Percentiles rank a stretch among this genome's conserved stretches.
These are phyloP conservation scores for Oxycera nigricornis DNA, from an alignment of 2,888 invertebrate genomes.

Conservation along the genomic window DNA sequence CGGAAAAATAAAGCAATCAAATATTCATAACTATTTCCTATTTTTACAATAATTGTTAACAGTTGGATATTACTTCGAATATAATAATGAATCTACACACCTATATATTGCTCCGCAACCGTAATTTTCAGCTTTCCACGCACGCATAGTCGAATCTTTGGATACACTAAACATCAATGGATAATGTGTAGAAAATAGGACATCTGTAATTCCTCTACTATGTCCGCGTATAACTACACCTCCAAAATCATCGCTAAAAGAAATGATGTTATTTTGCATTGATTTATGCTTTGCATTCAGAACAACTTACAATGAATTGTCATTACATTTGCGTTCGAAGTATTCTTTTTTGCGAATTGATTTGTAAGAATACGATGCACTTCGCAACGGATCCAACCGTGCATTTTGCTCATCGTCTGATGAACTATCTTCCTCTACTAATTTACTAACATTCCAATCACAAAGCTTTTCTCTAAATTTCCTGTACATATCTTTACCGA, in stretches of 20 bases:
- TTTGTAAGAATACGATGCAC: slow-evolving; percentile 38
- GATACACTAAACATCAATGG: slow-evolving; percentile 74
- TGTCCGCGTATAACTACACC: slow-evolving; percentile 75
- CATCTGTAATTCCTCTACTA: slow-evolving; percentile 71
- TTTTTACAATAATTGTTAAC: too few relatives aligned
- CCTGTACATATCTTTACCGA: slow-evolving; percentile 57
- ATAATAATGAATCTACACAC: slow-evolving; percentile 58
- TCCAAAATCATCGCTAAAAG: slow-evolving; percentile 64
- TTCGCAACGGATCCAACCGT: not conserved
- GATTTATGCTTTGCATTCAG: not conserved
- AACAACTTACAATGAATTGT: slow-evolving; percentile 57
- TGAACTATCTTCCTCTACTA: slow-evolving; percentile 16
- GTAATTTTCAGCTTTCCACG: slow-evolving; percentile 76
- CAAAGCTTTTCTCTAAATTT: slow-evolving; percentile 49
- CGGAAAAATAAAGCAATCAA: too few relatives aligned
- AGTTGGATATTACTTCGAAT: too few relatives aligned
- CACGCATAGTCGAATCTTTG: slow-evolving; percentile 78
- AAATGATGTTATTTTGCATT: slow-evolving; percentile 11
- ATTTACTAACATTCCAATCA: slow-evolving; percentile 53
- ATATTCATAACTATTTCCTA: too few relatives aligned
- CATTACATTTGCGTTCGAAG: slow-evolving; percentile 47
- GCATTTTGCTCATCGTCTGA: slow-evolving; percentile 24
- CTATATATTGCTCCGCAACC: slow-evolving; percentile 74
- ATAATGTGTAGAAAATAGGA: slow-evolving; percentile 66
- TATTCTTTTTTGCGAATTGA: slow-evolving; percentile 50